A percentile compares a stretch with the other conserved stretches of the same genome.
Evolutionary conservation across 2,113 vertebrate species (phyloP).

Genomic region (Xyliphius kryptos): DNA sequence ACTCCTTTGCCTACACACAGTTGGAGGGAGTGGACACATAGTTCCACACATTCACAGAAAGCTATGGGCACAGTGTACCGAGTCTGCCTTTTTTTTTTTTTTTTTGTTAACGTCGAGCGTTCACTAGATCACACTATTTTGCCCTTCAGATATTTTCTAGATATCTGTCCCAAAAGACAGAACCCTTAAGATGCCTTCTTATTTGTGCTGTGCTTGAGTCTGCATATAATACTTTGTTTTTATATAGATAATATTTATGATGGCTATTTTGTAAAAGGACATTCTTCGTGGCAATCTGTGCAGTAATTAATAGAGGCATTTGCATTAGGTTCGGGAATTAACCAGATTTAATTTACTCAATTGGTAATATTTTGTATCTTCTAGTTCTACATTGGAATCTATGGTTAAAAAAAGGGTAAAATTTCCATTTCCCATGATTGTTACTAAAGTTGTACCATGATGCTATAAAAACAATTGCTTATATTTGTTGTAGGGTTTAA

Average conservation of each 20-base stretch:
- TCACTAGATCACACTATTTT: constrained; percentile 23
- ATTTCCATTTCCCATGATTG: no score
- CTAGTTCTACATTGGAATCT: no score
- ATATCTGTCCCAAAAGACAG: neutral
- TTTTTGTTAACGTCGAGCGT: constrained; percentile 7
- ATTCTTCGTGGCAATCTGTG: neutral
- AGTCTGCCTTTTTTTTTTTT: constrained; percentile 6
- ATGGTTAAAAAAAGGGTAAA: no score
- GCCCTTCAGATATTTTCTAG: neutral
- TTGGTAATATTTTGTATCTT: no score
- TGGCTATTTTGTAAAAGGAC: neutral
- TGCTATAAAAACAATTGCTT: no score
- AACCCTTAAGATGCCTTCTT: neutral
- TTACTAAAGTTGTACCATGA: no score
- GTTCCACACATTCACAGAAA: constrained; percentile 20
- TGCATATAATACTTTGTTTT: neutral
- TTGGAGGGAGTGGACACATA: constrained; percentile 31
- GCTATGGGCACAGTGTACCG: constrained; percentile 15
- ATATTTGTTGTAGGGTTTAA: no score
- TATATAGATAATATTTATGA: neutral
- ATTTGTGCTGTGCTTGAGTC: no score
- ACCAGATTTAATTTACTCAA: no score
- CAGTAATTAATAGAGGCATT: neutral
- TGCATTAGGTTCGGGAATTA: neutral
- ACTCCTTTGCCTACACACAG: constrained; percentile 24